phyloP scores from a whole-genome alignment of 1,140 invertebrate species.

The Pseudomyrmex pallidus region DNA sequence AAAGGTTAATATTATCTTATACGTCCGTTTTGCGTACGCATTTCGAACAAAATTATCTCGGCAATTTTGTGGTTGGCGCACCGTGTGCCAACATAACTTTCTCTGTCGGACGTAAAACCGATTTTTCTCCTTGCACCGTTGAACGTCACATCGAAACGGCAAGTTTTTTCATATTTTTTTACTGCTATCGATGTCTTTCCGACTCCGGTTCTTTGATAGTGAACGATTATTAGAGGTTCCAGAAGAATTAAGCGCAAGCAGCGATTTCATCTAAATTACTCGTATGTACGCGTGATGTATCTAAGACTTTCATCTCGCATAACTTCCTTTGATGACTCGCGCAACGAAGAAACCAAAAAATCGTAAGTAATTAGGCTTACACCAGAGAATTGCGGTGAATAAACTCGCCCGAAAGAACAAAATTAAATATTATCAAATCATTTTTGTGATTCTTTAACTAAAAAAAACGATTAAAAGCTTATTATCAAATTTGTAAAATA shows the following conservation, averaged over 20 bases:
- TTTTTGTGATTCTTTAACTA: no score
- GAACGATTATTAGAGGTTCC: conserved; percentile 22
- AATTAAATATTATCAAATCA: no score
- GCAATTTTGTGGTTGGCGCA: conserved; percentile 42
- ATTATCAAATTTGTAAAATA: no score
- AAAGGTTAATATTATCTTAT: neutral
- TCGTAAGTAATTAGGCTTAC: neutral
- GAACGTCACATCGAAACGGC: neutral
- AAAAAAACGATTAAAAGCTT: no score
- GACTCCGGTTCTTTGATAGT: neutral
- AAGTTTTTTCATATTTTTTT: conserved; percentile 3
- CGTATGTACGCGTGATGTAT: conserved; percentile 22
- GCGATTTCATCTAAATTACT: conserved; percentile 53
- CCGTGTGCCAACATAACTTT: conserved; percentile 34
- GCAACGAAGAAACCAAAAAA: neutral
- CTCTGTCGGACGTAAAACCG: conserved; percentile 38
- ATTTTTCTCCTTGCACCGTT: conserved; percentile 40
- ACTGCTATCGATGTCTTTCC: conserved; percentile 14
- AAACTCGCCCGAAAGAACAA: neutral
- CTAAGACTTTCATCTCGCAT: conserved; percentile 36
- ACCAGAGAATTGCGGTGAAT: neutral
- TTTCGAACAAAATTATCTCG: conserved; percentile 22
- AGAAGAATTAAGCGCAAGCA: conserved; percentile 1
- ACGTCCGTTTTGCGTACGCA: neutral
- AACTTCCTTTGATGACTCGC: neutral